Conservation (phyloP, 2,888 invertebrate genomes). For the Clepsis dumicolana region DNA sequence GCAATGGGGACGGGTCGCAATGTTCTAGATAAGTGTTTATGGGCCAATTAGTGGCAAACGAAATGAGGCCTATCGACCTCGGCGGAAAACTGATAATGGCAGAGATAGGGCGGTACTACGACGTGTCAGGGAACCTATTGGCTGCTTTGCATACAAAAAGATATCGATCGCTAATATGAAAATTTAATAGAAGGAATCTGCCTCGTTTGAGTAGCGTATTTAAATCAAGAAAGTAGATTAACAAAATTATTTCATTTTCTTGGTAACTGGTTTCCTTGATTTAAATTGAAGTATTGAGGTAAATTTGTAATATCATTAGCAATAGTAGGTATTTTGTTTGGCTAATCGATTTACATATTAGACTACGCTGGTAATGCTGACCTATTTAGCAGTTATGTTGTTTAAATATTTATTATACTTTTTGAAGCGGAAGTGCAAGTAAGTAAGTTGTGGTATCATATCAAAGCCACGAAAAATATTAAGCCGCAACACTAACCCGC, state of each 20-base stretch:
- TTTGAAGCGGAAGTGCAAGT: too few species aligned
- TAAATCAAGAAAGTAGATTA: constrained; percentile 12
- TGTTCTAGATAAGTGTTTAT: constrained; percentile 79
- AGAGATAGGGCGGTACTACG: constrained; percentile 57
- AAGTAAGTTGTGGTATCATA: too few species aligned
- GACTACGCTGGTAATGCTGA: too few species aligned
- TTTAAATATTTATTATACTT: too few species aligned
- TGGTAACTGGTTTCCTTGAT: not conserved
- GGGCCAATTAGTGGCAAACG: constrained; percentile 73
- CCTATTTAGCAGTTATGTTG: too few species aligned
- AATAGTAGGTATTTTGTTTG: not conserved
- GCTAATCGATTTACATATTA: not conserved
- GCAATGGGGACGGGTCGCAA: constrained; percentile 65
- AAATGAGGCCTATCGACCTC: constrained; percentile 67
- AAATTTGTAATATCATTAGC: constrained; percentile 15
- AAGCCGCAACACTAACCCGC: too few species aligned
- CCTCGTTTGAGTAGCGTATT: not conserved
- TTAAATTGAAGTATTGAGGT: not conserved
- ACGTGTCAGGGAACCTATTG: constrained; percentile 50
- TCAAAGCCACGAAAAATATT: too few species aligned
- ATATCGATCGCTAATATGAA: constrained; percentile 20
- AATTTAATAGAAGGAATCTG: not conserved
- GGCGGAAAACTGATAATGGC: constrained; percentile 68
- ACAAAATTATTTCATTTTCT: constrained; percentile 15
- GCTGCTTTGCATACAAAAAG: constrained; percentile 40